Base-by-base conservation (phyloP, 2,797 vertebrate species). In the Sebastes ruberrimus region DNA sequence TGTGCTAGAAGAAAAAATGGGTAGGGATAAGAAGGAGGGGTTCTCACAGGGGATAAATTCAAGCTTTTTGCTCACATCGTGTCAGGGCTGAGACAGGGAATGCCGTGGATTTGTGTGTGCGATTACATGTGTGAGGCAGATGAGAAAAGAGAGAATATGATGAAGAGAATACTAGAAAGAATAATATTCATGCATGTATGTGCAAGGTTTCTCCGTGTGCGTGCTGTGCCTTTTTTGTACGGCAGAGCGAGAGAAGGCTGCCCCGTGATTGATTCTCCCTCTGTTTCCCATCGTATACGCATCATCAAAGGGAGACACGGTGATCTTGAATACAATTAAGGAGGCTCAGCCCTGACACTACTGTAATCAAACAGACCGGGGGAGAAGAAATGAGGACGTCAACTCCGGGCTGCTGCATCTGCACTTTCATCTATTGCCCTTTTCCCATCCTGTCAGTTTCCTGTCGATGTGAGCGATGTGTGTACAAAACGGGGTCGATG, bases 301-400 rank as follows among this genome's bases (percentile, higher is more conserved):
- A 90, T 88, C 89, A 92, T 93, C 90, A 90, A 88, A 91, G 83
- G 70, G 83, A 91, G 87, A 90, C 88, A 62, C 70, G 84, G 89
- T 81, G 80, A 90, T 90, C 84, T 88, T 87, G 92, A 91, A 92
- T 89, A 89, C 91, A 93, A 90, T 92, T 94, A 91, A 83, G 82
- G 75, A 86, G 85, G 68, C 86, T 83, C 84, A 85, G 90, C 74
- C 81, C 86, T 81, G 89, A 91, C 88, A 77, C 80, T 64, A 56
- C 80, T 85, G 88, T 86, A 92, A 93, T 95, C 91, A 93, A 93
- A 93, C 86, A 91, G 82, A 77, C 74, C 16, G 3, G 33, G 62
- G 73, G 64, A 85, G 89, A 91, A 89, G 90, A 89, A 91, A 94
- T 88, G 88, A 90, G 89, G 72, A 84, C 33, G 66, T 87, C 90